Percentiles rank a stretch among this genome's conserved stretches.
Conservation (phyloP, 1,140 invertebrate species). For the Dysdera silvatica region DNA sequence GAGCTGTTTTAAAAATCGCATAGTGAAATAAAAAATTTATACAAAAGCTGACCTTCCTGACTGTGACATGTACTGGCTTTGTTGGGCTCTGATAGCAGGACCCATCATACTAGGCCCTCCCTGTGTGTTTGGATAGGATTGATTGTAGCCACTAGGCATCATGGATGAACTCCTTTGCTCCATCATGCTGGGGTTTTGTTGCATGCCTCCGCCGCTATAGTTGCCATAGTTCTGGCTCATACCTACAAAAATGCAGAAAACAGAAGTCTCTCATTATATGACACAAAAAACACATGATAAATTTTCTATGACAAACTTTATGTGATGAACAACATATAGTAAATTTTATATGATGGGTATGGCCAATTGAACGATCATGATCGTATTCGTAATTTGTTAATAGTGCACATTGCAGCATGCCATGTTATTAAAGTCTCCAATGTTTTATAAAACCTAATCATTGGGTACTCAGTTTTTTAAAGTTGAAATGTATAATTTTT, state of each 20-base stretch:
- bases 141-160: conserved; percentile 27
- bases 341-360: too few relatives aligned
- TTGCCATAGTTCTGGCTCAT: conserved; percentile 22
- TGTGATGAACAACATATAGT: too few relatives aligned
- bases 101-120: conserved; percentile 28
- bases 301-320: conserved; percentile 18
- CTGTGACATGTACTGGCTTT: conserved; percentile 31
- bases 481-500: too few relatives aligned
- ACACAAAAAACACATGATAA: too few relatives aligned
- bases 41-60: conserved; percentile 11
- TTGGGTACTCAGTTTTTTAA: too few relatives aligned
- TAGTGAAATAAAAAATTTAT: neutral
- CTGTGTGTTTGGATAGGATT: conserved; percentile 21
- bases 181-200: conserved; percentile 26
- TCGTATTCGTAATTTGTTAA: too few relatives aligned
- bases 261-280: too few relatives aligned
- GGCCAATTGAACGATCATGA: too few relatives aligned
- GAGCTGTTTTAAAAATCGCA: neutral
- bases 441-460: too few relatives aligned
- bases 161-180: conserved; percentile 25
- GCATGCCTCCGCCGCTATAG: conserved; percentile 31
- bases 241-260: conserved; percentile 9
- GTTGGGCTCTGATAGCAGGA: conserved; percentile 24
- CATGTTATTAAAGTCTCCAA: too few relatives aligned
- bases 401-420: too few relatives aligned